phyloP scores from a whole-genome alignment of 2,113 vertebrate species.

The Stegastes partitus region DNA sequence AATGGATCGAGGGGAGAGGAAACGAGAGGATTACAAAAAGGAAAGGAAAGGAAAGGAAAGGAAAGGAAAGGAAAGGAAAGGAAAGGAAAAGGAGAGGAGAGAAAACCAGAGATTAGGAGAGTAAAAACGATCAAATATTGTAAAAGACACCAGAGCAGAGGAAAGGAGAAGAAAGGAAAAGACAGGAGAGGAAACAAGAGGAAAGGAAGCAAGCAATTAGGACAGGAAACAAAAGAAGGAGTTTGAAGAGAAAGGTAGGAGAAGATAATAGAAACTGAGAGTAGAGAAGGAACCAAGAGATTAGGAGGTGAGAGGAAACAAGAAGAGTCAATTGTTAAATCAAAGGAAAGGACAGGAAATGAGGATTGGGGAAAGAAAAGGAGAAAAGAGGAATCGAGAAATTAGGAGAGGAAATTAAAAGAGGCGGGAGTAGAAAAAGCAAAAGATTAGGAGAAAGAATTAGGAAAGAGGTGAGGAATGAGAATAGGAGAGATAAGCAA shows the following conservation, averaged over 20 bases:
- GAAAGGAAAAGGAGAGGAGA: too few species aligned
- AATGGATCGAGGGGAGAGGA: background rate
- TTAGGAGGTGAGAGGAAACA: rapidly evolving
- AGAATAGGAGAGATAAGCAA: too few species aligned
- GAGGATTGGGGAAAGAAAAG: background rate
- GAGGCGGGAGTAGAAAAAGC: too few species aligned
- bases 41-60: background rate
- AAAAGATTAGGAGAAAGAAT: background rate
- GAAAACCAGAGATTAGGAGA: background rate
- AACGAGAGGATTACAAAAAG: background rate
- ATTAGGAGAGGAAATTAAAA: too few species aligned
- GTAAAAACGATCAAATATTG: too few species aligned
- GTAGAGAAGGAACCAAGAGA: background rate
- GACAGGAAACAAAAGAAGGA: background rate
- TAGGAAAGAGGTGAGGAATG: background rate
- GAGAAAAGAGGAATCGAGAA: background rate
- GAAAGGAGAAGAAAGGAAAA: background rate
- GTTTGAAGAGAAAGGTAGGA: background rate
- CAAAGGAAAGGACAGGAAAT: background rate
- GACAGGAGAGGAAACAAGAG: background rate
- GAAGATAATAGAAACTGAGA: background rate
- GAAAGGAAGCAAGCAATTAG: background rate
- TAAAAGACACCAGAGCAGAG: too few species aligned
- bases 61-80: background rate
- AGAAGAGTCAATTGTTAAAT: too few species aligned